Base-by-base conservation (phyloP, 2,797 vertebrate genomes). In the Peromyscus eremicus region DNA sequence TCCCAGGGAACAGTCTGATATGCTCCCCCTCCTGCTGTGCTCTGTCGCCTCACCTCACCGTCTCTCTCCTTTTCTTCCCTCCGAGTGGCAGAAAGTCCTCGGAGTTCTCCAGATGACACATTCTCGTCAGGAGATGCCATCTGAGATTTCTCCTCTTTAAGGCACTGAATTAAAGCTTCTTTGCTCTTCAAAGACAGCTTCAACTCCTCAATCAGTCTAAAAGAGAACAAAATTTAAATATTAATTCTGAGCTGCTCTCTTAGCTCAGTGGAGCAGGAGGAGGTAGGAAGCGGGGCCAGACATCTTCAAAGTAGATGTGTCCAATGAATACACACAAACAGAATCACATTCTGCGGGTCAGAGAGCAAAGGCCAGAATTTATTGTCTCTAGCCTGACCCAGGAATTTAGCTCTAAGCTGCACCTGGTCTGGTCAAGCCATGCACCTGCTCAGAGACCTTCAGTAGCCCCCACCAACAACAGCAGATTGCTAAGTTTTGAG, bases 201-300 rank as follows among this genome's bases (percentile, higher is more conserved):
- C 97, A 99, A 99, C 94, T 99, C 98, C 97, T 99, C 98, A 86
- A 99, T 99, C 95, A 99, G 97, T 90, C 99, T 99, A 97, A 84
- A 97, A 97, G 96, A 97, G 96, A 8, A 97, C n/a, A 98, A 97
- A 92, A 98, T 95, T 92, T 97, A 96, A 97, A 97, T 96, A 98
- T 98, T 98, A 98, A 98, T 98, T 96, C 98, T 97, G 95, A 76
- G 97, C 97, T 95, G 96, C 62, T 93, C 95, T 96, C 87, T 89
- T 94, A 90, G 89, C 95, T 97, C 96, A 62, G 85, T 77, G 86
- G 92, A 97, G 94, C 94, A 95, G 81, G 60, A 95, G 82, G 92
- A 95, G 91, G 80, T 12, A 80, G 94, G 29, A 95, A 97, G 95
- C 8, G 46, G 86, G 89, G 81, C 89, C 94, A 92, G 71, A 71